Conservation (phyloP, 1,140 invertebrate genomes). For the Calephelis virginiensis region DNA sequence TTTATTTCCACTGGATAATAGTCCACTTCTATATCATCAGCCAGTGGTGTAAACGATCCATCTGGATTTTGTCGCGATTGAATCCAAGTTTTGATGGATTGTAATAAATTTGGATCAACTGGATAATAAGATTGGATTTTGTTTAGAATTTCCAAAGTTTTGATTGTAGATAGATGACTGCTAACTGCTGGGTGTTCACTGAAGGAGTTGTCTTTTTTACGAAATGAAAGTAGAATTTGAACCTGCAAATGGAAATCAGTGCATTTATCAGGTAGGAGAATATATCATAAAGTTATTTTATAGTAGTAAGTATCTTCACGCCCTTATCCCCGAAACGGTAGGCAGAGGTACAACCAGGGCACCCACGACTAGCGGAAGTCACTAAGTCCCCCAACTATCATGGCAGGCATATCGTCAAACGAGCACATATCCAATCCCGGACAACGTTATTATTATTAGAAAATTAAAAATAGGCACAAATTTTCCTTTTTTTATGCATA, state of each 20-base stretch:
- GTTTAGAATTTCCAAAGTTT: slow-evolving; percentile 79
- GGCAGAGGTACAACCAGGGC: no score
- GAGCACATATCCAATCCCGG: no score
- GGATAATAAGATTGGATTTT: slow-evolving; percentile 80
- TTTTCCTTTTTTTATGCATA: no score
- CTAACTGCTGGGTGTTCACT: slow-evolving; percentile 81
- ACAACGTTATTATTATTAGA: no score
- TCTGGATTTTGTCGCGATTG: slow-evolving; percentile 79
- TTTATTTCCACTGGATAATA: slow-evolving; percentile 66
- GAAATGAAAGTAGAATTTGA: slow-evolving; percentile 80
- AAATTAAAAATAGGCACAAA: no score
- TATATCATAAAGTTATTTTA: no score
- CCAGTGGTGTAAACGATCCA: slow-evolving; percentile 79
- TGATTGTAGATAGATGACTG: slow-evolving; percentile 79
- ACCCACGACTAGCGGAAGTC: no score
- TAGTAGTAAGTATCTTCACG: no score
- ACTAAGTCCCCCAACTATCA: no score
- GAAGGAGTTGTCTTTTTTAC: slow-evolving; percentile 81
- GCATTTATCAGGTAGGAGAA: no score
- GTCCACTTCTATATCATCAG: slow-evolving; percentile 78
- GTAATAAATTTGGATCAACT: slow-evolving; percentile 79
- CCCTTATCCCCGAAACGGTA: no score
- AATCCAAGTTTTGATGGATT: slow-evolving; percentile 80
- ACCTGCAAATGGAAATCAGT: slow-evolving; percentile 61
- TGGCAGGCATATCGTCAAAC: no score